Evolutionary conservation across 92 coral and sea anemone genomes (phyloP).

Genomic region (Zoanthus solanderi): DNA sequence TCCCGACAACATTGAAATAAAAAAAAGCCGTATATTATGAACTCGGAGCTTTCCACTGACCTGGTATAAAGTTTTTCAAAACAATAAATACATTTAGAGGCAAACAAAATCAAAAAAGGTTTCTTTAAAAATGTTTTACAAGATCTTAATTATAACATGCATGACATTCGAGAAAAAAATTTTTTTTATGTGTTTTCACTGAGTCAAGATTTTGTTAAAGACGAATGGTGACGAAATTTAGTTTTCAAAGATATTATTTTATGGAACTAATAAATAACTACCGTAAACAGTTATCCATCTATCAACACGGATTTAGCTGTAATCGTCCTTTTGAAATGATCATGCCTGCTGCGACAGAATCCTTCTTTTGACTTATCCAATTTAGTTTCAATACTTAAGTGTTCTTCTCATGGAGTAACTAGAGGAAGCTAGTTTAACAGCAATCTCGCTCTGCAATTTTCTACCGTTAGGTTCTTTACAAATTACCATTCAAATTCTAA

Average conservation of each 20-base stretch:
- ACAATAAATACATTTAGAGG: background rate
- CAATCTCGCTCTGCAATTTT: background rate
- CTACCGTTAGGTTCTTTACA: background rate
- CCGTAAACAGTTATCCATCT: conserved; percentile 33
- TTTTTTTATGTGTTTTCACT: background rate
- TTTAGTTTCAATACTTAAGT: conserved; percentile 12
- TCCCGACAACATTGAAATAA: background rate
- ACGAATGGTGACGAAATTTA: conserved; percentile 43
- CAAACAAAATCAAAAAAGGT: background rate
- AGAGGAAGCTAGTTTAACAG: background rate
- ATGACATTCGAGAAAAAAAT: background rate
- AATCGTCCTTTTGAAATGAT: conserved; percentile 41
- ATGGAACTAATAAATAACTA: background rate
- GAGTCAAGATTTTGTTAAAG: conserved; percentile 17
- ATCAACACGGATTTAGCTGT: conserved; percentile 29
- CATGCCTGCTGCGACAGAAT: background rate
- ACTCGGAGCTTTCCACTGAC: background rate
- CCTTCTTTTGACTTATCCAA: conserved; percentile 19
- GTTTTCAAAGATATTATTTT: conserved; percentile 15
- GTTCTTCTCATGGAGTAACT: background rate
- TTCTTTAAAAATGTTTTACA: background rate
- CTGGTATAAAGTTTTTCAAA: background rate
- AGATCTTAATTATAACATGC: background rate
- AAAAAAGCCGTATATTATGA: background rate
- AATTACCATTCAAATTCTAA: conserved; percentile 5